Percentiles rank a stretch among this genome's conserved stretches.
Evolutionary conservation across 2,113 vertebrate species (phyloP).

Genomic region (Gopherus flavomarginatus): DNA sequence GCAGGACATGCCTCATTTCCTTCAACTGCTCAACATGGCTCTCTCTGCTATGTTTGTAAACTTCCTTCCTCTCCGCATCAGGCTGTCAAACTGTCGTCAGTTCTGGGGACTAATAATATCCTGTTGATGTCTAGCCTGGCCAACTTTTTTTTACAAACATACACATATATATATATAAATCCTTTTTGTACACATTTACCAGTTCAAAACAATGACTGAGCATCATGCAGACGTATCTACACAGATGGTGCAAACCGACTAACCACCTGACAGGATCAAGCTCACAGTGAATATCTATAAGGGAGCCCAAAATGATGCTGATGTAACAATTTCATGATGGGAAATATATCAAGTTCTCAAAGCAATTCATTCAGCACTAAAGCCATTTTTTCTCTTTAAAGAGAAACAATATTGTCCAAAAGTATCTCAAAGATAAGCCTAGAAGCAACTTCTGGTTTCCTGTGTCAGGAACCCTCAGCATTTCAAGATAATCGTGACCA

Average conservation of each 20-base stretch:
- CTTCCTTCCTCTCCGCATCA: slow-evolving; percentile 82
- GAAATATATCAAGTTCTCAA: neutral
- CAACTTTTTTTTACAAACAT: neutral
- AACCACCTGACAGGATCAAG: rapidly evolving
- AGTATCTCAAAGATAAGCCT: rapidly evolving
- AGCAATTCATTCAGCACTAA: rapidly evolving
- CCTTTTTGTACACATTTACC: neutral
- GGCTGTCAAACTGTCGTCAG: slow-evolving; percentile 78
- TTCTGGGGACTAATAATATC: slow-evolving; percentile 77
- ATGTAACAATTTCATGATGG: rapidly evolving
- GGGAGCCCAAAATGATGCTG: rapidly evolving
- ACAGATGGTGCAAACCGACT: neutral
- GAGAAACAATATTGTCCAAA: rapidly evolving
- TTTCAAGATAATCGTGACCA: rapidly evolving
- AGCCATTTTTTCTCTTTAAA: rapidly evolving
- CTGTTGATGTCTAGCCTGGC: slow-evolving; percentile 76
- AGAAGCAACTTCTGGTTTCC: rapidly evolving
- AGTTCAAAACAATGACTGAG: neutral
- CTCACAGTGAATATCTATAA: neutral
- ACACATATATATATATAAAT: neutral
- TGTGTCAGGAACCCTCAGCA: rapidly evolving
- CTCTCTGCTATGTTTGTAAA: slow-evolving; percentile 75
- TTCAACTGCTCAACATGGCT: slow-evolving; percentile 69
- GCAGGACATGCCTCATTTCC: slow-evolving; percentile 86
- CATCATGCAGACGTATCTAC: neutral